Evolutionary conservation across 2,797 vertebrate genomes (phyloP).

Genomic region (Leucoraja ocellata): DNA sequence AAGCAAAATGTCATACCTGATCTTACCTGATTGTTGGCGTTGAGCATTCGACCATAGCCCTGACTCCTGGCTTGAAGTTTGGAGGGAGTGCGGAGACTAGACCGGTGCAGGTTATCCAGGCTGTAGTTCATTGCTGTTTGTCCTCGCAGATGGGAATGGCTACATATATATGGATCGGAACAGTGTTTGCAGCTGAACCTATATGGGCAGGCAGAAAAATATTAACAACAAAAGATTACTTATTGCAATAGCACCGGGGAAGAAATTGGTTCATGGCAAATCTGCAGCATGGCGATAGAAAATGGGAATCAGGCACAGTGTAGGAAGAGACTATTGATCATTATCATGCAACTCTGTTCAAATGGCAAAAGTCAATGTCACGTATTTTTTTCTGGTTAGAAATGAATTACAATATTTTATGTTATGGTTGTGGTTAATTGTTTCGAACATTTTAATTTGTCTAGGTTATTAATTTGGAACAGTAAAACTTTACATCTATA

Average conservation of each 20-base stretch:
- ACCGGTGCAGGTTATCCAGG: conserved; percentile 49
- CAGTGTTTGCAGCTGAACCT: conserved; percentile 79
- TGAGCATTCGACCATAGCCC: conserved; percentile 88
- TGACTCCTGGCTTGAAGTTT: conserved; percentile 82
- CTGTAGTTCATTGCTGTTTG: conserved; percentile 37
- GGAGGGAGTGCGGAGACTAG: conserved; percentile 73
- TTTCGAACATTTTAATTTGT: not conserved
- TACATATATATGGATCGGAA: conserved; percentile 77
- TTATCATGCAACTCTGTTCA: not conserved
- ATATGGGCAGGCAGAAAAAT: conserved; percentile 42
- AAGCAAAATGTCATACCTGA: conserved; percentile 12
- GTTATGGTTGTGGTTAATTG: not conserved
- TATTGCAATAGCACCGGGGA: not conserved
- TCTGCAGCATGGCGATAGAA: not conserved
- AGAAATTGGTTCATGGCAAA: not conserved
- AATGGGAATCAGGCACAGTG: not conserved
- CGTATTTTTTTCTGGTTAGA: not conserved
- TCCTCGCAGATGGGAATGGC: conserved; percentile 43
- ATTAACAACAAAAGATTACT: not conserved
- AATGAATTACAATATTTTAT: not conserved
- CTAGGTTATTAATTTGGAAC: not conserved
- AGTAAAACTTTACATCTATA: not conserved
- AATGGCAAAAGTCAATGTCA: not conserved
- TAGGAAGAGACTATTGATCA: not conserved
- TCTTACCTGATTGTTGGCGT: conserved; percentile 81